Base-by-base conservation (phyloP, 2,888 invertebrate genomes). In the Chaetoderma sp. region DNA sequence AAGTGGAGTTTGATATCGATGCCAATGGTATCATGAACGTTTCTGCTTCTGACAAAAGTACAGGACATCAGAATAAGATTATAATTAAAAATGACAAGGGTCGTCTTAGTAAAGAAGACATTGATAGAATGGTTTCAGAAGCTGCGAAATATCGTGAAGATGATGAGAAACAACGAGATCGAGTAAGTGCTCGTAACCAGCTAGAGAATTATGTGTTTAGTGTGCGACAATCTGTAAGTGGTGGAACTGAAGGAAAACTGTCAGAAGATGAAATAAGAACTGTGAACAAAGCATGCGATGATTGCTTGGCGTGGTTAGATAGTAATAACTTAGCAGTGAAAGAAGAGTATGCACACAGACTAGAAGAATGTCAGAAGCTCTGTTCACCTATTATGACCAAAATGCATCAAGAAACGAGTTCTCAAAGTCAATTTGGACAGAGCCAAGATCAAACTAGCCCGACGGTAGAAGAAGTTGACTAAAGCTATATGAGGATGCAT, bases 41-140 rank as follows among this genome's bases (percentile, higher is more conserved):
- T 0, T 78, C 85, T 0, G 87, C 87, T 6, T 75, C 74, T 85
- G 94, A 95, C 77, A 90, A 89, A 76, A 92, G 93, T 73, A 93
- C 94, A 0, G 94, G 94, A 0, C 91, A 91, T 65, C 90, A 91
- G 0, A 93, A 93, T 81, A 91, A 92, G 78, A 94, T 95, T 71
- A 94, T 93, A 32, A 95, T 95, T 64, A 93, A 93, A 3, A 95
- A 94, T 78, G 94, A 95, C 81, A 94, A 93, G 80, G 94, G 94
- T 0, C 90, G 94, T 3, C 88, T 95, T 10, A 92, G 91, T 65
- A 93, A 94, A 83, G 92, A 91, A n/a, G 94, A 95, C 61, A 95
- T 95, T 61, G 94, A 95, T 76, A 90, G 91, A 71, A 95, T 84
- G 84, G 77, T 84, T 42, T 65, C 70, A 23, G 83, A 83, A 1